Evolutionary conservation across 1,140 invertebrate genomes (phyloP).

Genomic region (Drosophila tani): DNA sequence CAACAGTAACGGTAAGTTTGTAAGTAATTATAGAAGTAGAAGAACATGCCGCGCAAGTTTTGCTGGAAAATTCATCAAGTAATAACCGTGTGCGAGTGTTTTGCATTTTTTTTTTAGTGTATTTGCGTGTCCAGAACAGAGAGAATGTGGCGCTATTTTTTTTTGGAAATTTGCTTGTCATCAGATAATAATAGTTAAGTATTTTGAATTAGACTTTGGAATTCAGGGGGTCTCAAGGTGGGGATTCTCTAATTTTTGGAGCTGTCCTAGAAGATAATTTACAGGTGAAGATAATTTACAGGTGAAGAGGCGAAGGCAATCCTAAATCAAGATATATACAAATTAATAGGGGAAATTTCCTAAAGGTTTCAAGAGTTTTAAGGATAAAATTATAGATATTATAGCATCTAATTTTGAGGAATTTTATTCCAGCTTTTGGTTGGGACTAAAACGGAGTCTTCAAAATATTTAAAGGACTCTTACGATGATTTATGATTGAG

Average conservation of each 20-base stretch:
- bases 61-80: slow-evolving; percentile 54
- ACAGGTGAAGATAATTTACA: slow-evolving; percentile 1
- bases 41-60: slow-evolving; percentile 50
- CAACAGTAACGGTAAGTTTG: slow-evolving; percentile 7
- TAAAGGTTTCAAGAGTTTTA: not conserved
- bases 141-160: slow-evolving; percentile 38
- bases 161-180: slow-evolving; percentile 23
- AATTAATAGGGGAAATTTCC: not conserved
- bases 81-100: slow-evolving; percentile 36
- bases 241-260: slow-evolving; percentile 1
- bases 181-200: slow-evolving; percentile 7
- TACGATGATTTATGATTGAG: not conserved
- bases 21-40: slow-evolving; percentile 22
- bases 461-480: not conserved
- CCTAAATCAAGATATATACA: not conserved
- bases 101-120: slow-evolving; percentile 29
- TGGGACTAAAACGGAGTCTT: too few species aligned
- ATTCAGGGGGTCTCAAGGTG: not conserved
- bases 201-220: not conserved
- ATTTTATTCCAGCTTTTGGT: too few species aligned
- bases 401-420: too few species aligned
- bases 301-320: not conserved
- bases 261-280: not conserved
- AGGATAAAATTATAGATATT: not conserved
- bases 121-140: slow-evolving; percentile 51